Conservation (phyloP, 2,797 vertebrate species). For the Accipiter fasciatus region DNA sequence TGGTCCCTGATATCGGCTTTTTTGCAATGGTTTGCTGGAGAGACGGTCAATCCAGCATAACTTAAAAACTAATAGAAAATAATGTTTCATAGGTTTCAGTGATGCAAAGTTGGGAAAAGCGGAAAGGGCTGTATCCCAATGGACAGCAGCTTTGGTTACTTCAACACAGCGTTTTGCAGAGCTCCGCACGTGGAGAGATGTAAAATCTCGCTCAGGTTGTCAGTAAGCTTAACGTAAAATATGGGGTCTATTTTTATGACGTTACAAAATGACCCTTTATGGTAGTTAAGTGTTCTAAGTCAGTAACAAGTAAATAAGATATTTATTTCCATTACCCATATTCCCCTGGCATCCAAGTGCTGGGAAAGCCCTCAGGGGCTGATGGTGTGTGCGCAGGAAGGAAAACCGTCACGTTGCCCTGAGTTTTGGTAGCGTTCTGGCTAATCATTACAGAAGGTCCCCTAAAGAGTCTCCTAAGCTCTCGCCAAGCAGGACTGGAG, state of each 20-base stretch:
- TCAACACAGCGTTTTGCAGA: background rate
- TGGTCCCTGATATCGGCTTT: background rate
- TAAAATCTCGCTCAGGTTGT: background rate
- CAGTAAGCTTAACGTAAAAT: background rate
- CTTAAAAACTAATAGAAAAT: background rate
- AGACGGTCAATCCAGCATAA: background rate
- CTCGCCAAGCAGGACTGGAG: background rate
- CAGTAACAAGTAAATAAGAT: background rate
- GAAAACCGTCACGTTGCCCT: background rate
- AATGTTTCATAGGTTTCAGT: background rate
- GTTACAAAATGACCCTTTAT: background rate
- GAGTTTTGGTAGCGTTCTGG: background rate
- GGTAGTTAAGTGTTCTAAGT: constrained; percentile 5
- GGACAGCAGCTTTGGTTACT: background rate
- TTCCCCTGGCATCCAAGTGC: background rate
- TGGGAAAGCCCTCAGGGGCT: background rate
- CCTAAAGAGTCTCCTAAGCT: background rate
- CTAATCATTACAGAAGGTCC: background rate
- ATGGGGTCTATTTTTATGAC: background rate
- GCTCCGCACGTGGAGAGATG: background rate
- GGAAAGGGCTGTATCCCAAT: background rate
- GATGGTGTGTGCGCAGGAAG: background rate
- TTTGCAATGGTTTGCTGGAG: background rate
- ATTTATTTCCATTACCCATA: background rate
- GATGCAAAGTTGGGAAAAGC: background rate